Evolutionary conservation across 2,113 vertebrate genomes (phyloP).

Genomic region (Carettochelys insculpta): DNA sequence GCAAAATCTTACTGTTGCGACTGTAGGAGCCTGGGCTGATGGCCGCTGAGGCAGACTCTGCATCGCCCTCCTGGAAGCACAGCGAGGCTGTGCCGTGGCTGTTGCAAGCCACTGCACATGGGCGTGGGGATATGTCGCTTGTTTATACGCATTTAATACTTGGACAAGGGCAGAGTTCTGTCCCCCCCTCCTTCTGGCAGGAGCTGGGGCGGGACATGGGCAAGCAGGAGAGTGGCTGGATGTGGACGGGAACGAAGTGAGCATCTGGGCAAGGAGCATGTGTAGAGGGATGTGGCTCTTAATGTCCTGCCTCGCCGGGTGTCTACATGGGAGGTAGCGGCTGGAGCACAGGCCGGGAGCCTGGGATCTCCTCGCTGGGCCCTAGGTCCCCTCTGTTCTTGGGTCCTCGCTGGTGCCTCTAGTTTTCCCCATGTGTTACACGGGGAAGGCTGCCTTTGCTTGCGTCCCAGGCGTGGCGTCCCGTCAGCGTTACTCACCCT

Average conservation of each 20-base stretch:
- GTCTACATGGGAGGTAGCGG: not conserved
- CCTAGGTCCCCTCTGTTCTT: not conserved
- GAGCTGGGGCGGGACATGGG: not conserved
- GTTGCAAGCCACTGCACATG: not conserved
- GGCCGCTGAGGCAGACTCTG: too few relatives aligned
- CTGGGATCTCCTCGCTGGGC: not conserved
- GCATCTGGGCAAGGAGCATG: not conserved
- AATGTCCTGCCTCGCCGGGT: not conserved
- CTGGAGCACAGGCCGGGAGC: not conserved
- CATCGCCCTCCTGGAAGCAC: not conserved
- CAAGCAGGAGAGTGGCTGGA: not conserved
- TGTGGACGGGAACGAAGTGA: not conserved
- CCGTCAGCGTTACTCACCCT: too few relatives aligned
- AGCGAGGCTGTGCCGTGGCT: not conserved
- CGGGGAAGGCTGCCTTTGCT: not conserved
- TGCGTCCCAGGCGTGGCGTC: not conserved
- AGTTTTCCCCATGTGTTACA: not conserved
- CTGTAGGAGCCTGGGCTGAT: too few relatives aligned
- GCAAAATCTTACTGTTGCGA: not conserved
- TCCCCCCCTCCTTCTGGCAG: not conserved
- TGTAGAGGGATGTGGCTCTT: not conserved
- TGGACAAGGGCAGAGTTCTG: not conserved
- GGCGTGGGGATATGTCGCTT: too few relatives aligned
- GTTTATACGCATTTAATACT: not conserved
- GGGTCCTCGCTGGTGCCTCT: not conserved